Base-by-base conservation (phyloP, 2,113 vertebrate genomes). In the Colistium nudipinnis region DNA sequence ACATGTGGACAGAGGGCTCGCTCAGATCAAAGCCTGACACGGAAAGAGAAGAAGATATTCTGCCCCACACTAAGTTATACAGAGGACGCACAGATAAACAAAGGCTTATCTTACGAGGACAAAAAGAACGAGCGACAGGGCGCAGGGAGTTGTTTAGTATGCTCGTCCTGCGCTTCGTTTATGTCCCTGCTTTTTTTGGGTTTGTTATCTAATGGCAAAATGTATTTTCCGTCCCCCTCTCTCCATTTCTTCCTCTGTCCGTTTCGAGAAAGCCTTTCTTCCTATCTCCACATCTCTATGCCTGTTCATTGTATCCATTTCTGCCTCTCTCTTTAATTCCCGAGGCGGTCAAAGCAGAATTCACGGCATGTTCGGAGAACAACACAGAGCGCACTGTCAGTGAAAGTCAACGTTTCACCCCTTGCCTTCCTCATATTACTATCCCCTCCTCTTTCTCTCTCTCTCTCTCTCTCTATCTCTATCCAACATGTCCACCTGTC, bases 361-460 rank as follows among this genome's bases (percentile, higher is more conserved):
- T 76, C 80, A 73, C 62, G 55, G 38, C 38, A 75, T 9, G 62
- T 43, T 66, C 56, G n/a, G 53, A 70, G 71, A 81, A 78, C 63
- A 83, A 76, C 70, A 82, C 73, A 62, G 38, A 56, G 55, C 7
- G 6, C 22, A 30, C 44, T 33, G 43, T 49, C 47, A 52, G 39
- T 74, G 77, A 81, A 83, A 74, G n/a, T 69, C 61, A 52, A 54
- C 74, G 73, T 57, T 80, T 80, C 76, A 80, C 55, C 63, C 59
- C 24, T 41, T 57, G 51, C 64, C 76, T 56, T 30, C 75, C 44
- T 74, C 59, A 57, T 67, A 72, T 70, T 36, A 24, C 39, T 61
- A 69, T 36, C 7, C 8, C 19, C 61, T 54, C 20, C 14, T 22
- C 17, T 38, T 35, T 65, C 27, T 59, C 27, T 60, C 20, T 63